Base-by-base conservation (phyloP, 2,797 vertebrate genomes). In the Bryconaethiops microstoma region DNA sequence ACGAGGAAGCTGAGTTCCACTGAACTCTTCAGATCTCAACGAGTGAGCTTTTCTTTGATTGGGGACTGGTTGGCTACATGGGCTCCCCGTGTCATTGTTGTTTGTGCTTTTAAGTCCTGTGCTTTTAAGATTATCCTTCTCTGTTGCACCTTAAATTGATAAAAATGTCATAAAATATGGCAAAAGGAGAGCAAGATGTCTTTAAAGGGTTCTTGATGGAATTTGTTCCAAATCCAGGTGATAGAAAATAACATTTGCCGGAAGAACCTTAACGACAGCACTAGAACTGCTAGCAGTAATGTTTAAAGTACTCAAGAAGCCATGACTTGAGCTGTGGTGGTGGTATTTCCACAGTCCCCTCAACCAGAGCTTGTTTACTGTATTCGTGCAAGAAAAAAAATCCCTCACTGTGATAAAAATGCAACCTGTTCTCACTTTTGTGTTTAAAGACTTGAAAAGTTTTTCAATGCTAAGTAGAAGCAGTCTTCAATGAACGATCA, bases 11-110 rank as follows among this genome's bases (percentile, higher is more conserved):
- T 8, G 12, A 40, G 69, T 71, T 73, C 48, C 40, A 8, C 25
- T 42, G 39, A 74, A 74, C 54, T 7, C 45, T 10, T 67, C 12
- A 67, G 62, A 59, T 80, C 21, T 80, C 40, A n/a, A 3, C 39
- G 63, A 39, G 23, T 50, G 59, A 17, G 52, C 2, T n/a, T 79
- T 55, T 45, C 77, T 68, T 21, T 45, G 40, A 68, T n/a, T 52
- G 52, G 7, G 23, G 2, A 54, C 12, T 6, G 21, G 12, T 25
- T 50, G 42, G 16, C 17, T 39, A 45, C 13, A 7, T 25, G 13
- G 12, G 5, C 42, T 69, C 45, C 10, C 45, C 48, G 7, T 6
- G 7, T 50, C n/a, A 69, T 67, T 4, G 21, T 52, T 14, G 21
- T 52, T 14, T 52, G 10, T 2, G 2, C 13, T 13, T 52, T 12